Percentiles rank a stretch among this genome's conserved stretches.
phyloP scores from a whole-genome alignment of 2,113 vertebrate genomes.

The Lepus europaeus region DNA sequence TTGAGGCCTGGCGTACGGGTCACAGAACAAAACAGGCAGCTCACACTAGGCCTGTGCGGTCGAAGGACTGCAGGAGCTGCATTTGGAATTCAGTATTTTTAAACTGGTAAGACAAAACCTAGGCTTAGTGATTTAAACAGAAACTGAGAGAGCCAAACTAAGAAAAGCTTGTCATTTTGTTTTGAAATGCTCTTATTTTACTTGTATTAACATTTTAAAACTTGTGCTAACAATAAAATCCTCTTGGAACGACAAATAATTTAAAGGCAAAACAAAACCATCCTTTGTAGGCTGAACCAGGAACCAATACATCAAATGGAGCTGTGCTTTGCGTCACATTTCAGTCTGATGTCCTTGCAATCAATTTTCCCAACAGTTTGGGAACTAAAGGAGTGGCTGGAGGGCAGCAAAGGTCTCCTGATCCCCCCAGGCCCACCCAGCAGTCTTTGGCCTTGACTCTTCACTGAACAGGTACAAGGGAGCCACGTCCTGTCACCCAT shows the following conservation, averaged over 20 bases:
- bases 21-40: neutral
- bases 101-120: conserved; percentile 35
- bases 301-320: neutral
- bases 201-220: conserved; percentile 5
- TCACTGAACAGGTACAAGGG: neutral
- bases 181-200: conserved; percentile 37
- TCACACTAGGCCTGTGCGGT: neutral
- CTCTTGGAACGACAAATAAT: neutral
- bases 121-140: conserved; percentile 41
- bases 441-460: neutral
- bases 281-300: neutral
- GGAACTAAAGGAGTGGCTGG: no score
- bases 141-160: conserved; percentile 1
- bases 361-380: neutral
- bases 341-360: neutral
- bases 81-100: neutral
- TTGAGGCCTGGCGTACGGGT: neutral
- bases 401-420: neutral
- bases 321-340: neutral
- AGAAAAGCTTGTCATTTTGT: neutral
- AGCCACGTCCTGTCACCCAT: no score
- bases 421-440: neutral
- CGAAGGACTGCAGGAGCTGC: neutral
- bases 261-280: neutral
- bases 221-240: conserved; percentile 15